Conservation (phyloP, 1,140 invertebrate genomes). For the Ylistrum balloti region DNA sequence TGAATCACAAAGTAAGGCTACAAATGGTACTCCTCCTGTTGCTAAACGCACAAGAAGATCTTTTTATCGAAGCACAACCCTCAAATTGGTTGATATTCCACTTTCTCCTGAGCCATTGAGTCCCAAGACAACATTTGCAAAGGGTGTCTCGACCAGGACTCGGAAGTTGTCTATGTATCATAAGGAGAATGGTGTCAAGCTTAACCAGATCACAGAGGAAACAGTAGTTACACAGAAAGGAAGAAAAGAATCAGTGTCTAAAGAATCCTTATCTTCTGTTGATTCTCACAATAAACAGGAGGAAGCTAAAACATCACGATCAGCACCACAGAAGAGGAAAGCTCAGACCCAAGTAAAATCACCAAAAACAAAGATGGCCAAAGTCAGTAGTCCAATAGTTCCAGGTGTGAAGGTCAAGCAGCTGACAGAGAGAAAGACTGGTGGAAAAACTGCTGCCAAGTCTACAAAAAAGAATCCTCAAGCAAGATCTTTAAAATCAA, state of each 20-base stretch:
- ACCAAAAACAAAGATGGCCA: not conserved
- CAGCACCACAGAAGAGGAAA: not conserved
- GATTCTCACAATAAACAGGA: too few species aligned
- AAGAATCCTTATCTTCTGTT: too few species aligned
- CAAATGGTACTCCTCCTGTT: constrained; percentile 45
- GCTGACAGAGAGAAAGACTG: not conserved
- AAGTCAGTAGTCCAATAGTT: not conserved
- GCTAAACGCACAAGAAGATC: constrained; percentile 59
- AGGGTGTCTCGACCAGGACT: constrained; percentile 46
- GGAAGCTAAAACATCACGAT: not conserved
- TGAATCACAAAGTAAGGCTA: not conserved
- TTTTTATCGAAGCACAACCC: constrained; percentile 35
- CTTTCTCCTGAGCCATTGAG: constrained; percentile 49
- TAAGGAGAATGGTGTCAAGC: not conserved
- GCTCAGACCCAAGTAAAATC: not conserved
- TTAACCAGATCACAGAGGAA: constrained; percentile 7
- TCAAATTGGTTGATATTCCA: constrained; percentile 53
- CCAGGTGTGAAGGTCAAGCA: not conserved
- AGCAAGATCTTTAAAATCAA: not conserved
- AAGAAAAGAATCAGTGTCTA: not conserved
- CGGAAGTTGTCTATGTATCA: constrained; percentile 56
- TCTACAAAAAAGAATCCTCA: not conserved
- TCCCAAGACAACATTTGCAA: not conserved
- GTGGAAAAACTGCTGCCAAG: not conserved
- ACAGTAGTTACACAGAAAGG: not conserved